Evolutionary conservation across 2,888 invertebrate genomes (phyloP).

Genomic region (Campoplex capitator): DNA sequence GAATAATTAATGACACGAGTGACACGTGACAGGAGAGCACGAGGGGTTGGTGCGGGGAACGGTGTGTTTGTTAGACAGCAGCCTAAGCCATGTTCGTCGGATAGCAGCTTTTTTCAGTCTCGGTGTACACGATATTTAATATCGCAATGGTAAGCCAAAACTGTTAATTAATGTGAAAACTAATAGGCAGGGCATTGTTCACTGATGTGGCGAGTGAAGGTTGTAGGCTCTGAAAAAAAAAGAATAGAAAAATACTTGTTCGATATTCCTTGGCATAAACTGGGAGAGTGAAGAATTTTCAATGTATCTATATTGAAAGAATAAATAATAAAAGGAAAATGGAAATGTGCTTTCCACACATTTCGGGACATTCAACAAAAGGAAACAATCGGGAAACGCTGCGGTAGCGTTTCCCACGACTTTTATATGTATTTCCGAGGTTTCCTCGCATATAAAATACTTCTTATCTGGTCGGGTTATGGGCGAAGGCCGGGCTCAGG

Average conservation of each 20-base stretch:
- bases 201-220: neutral
- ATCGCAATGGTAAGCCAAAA: neutral
- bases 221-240: neutral
- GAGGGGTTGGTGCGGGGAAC: neutral
- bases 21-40: neutral
- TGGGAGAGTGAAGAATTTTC: neutral
- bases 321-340: neutral
- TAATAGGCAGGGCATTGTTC: neutral
- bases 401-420: slow-evolving; percentile 55
- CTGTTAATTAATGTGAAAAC: neutral
- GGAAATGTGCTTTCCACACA: slow-evolving; percentile 34
- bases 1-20: slow-evolving; percentile 76
- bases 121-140: neutral
- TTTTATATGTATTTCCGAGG: slow-evolving; percentile 69
- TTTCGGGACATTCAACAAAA: slow-evolving; percentile 46
- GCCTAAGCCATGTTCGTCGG: neutral
- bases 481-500: slow-evolving; percentile 33
- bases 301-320: neutral
- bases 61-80: neutral
- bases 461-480: slow-evolving; percentile 70
- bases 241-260: neutral
- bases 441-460: slow-evolving; percentile 74
- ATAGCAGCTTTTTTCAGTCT: neutral
- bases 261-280: neutral
- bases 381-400: slow-evolving; percentile 72